phyloP scores from a whole-genome alignment of 2,113 vertebrate species.

The Vulpes ferrilata region DNA sequence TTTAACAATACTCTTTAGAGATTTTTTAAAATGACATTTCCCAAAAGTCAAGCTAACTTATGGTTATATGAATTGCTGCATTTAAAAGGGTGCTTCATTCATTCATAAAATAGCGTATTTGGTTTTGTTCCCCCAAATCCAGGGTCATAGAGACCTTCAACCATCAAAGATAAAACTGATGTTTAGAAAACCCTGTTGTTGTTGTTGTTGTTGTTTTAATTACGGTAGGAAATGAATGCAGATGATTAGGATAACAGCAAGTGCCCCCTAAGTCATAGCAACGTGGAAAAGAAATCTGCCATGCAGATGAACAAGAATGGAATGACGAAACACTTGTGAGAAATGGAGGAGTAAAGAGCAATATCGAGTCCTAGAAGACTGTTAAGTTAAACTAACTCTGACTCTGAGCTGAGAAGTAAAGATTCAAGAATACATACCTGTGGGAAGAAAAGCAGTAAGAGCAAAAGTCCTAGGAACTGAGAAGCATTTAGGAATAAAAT shows the following conservation, averaged over 20 bases:
- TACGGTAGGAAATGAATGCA: conserved; percentile 22
- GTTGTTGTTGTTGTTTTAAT: neutral
- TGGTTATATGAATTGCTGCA: conserved; percentile 22
- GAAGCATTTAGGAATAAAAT: conserved; percentile 59
- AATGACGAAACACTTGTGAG: neutral
- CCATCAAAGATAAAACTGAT: neutral
- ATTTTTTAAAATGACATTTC: conserved; percentile 56
- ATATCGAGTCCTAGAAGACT: neutral
- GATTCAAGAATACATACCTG: neutral
- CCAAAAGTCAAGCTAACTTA: conserved; percentile 64
- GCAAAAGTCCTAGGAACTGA: conserved; percentile 1
- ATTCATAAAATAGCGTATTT: conserved; percentile 49
- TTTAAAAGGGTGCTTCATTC: conserved; percentile 64
- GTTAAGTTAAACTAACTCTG: neutral
- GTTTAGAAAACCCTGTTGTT: neutral
- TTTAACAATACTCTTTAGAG: conserved; percentile 65
- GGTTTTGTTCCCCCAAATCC: conserved; percentile 51
- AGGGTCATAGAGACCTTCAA: conserved; percentile 47
- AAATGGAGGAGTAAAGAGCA: neutral
- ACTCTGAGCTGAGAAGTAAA: neutral
- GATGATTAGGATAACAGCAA: conserved; percentile 55
- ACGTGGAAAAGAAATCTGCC: neutral
- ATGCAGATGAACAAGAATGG: neutral
- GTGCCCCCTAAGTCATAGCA: conserved; percentile 13
- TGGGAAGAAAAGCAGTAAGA: conserved; percentile 11